These are phyloP conservation scores for Tipula confusa DNA, from an alignment of 2,888 invertebrate genomes.

Conservation along the genomic window DNA sequence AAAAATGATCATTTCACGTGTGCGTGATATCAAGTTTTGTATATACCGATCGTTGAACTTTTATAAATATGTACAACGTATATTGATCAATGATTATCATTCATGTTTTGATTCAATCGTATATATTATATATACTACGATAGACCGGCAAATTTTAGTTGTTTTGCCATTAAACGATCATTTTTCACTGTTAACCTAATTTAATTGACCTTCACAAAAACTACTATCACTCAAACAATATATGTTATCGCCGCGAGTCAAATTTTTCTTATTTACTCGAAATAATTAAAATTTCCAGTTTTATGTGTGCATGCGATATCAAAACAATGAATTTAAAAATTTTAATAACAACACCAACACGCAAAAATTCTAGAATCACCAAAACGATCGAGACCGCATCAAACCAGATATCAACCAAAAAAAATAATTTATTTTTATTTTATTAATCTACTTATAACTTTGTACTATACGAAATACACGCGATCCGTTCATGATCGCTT, in stretches of 20 bases:
- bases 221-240: not conserved
- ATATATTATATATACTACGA: not conserved
- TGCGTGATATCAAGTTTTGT: not conserved
- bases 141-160: not conserved
- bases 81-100: not conserved
- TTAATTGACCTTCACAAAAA: not conserved
- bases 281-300: not conserved
- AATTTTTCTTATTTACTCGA: not conserved
- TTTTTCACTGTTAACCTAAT: conserved; percentile 25
- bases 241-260: not conserved
- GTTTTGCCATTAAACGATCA: not conserved
- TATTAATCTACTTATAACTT: not conserved
- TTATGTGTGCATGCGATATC: not conserved
- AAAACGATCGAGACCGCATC: not conserved
- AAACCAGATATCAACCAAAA: not conserved
- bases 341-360: not conserved
- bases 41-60: not conserved
- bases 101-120: conserved; percentile 25
- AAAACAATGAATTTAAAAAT: not conserved
- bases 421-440: too few relatives aligned
- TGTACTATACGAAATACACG: not conserved
- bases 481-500: conserved; percentile 3
- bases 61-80: not conserved
- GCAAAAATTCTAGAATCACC: not conserved
- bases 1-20: not conserved